phyloP scores from a whole-genome alignment of 2,113 vertebrate genomes.

The Gobiocypris rarus region DNA sequence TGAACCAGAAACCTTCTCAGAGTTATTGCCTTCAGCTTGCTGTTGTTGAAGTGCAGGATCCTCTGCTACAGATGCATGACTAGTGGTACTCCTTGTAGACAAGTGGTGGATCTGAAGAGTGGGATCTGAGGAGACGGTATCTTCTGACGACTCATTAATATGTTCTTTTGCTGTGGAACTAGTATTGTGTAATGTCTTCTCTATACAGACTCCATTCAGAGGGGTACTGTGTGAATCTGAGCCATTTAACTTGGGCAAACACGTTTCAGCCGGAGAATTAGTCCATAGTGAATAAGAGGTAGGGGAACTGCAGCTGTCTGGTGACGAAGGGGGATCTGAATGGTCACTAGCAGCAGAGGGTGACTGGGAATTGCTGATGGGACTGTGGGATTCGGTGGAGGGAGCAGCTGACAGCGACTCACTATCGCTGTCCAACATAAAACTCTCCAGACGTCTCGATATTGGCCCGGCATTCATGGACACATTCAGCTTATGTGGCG shows the following conservation, averaged over 20 bases:
- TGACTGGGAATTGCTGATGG: conserved; percentile 49
- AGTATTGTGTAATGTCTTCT: conserved; percentile 14
- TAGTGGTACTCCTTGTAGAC: conserved; percentile 35
- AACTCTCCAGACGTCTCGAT: conserved; percentile 79
- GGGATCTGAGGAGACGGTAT: conserved; percentile 45
- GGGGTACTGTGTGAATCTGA: not conserved
- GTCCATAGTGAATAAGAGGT: conserved; percentile 47
- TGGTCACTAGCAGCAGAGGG: conserved; percentile 48
- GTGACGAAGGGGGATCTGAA: conserved; percentile 42
- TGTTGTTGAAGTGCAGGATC: not conserved
- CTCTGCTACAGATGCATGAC: conserved; percentile 19
- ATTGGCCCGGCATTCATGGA: conserved; percentile 80
- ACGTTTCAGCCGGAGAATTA: conserved; percentile 32
- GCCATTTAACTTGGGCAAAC: conserved; percentile 24
- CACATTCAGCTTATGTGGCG: conserved; percentile 50
- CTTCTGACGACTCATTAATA: conserved; percentile 16
- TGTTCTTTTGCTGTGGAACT: not conserved
- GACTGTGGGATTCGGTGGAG: conserved; percentile 40
- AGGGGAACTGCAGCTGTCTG: conserved; percentile 40
- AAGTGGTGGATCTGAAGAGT: conserved; percentile 31
- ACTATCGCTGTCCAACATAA: conserved; percentile 74
- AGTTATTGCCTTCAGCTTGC: not conserved
- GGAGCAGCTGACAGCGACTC: conserved; percentile 70
- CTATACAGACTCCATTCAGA: conserved; percentile 33
- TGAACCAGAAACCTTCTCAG: conserved; percentile 29